Evolutionary conservation across 2,113 vertebrate genomes (phyloP).

Genomic region (Melanotaenia duboulayi): DNA sequence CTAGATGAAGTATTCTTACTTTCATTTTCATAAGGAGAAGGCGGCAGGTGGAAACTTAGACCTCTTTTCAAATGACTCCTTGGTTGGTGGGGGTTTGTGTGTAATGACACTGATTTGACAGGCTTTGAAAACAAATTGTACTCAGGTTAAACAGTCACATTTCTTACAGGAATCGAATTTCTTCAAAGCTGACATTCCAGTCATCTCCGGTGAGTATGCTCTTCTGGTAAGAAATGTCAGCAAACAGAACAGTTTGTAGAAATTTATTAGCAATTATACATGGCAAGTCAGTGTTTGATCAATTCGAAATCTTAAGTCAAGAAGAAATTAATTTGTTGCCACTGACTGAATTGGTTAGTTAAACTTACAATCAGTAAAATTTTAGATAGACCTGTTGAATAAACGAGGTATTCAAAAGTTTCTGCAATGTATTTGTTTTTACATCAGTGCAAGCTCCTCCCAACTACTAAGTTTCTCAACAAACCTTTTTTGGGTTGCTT

Average conservation of each 20-base stretch:
- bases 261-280: not conserved
- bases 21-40: too few relatives aligned
- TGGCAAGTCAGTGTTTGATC: not conserved
- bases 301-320: too few relatives aligned
- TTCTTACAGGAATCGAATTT: slow-evolving; percentile 82
- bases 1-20: too few relatives aligned
- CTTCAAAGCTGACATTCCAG: slow-evolving; percentile 86
- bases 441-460: not conserved
- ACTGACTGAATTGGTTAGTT: not conserved
- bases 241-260: not conserved
- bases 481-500: too few relatives aligned
- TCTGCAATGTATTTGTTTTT: not conserved
- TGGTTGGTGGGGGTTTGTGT: not conserved
- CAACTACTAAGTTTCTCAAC: not conserved
- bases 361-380: not conserved
- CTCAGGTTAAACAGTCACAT: not conserved
- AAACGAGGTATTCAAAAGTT: not conserved
- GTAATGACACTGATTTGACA: slow-evolving; percentile 16
- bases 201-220: slow-evolving; percentile 84
- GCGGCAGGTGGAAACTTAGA: not conserved
- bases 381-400: not conserved
- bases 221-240: not conserved
- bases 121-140: slow-evolving; percentile 33
- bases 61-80: not conserved
- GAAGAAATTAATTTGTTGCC: not conserved